Evolutionary conservation across 2,113 vertebrate genomes (phyloP).

Genomic region (Scalopus aquaticus): DNA sequence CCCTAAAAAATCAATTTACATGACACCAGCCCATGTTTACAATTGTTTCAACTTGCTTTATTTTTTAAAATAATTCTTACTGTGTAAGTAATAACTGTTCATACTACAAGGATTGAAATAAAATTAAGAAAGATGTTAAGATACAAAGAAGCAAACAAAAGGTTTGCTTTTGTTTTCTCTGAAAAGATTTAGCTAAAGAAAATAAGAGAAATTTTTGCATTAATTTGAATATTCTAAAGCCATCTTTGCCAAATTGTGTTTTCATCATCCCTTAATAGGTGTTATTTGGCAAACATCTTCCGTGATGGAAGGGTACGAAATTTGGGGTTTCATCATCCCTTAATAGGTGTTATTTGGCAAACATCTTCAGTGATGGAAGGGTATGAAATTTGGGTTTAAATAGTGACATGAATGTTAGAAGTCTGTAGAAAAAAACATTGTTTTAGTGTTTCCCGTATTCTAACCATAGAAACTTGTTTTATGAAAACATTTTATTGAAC

Average conservation of each 20-base stretch:
- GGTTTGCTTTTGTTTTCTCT: not conserved
- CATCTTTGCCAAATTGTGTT: not conserved
- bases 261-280: not conserved
- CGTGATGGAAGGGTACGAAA: not conserved
- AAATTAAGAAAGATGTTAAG: not conserved
- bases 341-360: not conserved
- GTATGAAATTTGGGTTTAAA: not conserved
- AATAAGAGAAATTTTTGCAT: not conserved
- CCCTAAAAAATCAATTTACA: not conserved
- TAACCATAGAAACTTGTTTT: not conserved
- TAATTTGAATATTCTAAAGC: not conserved
- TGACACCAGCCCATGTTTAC: not conserved
- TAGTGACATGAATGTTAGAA: not conserved
- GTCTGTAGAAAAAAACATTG: not conserved
- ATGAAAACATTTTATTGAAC: not conserved
- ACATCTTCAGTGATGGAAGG: not conserved
- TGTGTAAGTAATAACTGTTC: not conserved
- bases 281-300: not conserved
- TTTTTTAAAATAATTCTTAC: not conserved
- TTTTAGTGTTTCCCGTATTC: not conserved
- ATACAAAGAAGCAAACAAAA: not conserved
- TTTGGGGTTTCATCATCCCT: not conserved
- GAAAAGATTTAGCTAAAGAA: not conserved
- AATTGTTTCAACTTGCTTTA: not conserved
- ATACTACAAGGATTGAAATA: not conserved